Percentiles rank a stretch among this genome's conserved stretches.
Conservation (phyloP, 2,888 invertebrate genomes). For the Phymatocera aterrima region DNA sequence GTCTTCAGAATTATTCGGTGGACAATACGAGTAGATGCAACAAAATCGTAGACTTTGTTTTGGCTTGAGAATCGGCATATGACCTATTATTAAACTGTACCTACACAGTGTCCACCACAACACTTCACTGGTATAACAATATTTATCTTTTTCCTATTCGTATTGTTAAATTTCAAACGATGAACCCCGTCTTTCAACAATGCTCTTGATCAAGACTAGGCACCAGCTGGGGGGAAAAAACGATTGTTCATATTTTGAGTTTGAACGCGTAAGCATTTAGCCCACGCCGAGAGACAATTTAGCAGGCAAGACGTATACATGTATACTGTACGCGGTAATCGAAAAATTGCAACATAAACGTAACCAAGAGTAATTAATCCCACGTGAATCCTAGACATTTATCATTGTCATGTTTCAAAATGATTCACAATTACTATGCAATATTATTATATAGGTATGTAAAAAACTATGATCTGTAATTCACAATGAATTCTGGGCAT, state of each 20-base stretch:
- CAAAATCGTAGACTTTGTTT: conserved; percentile 23
- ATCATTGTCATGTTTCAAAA: neutral
- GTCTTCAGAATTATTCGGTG: too few species aligned
- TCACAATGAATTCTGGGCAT: too few species aligned
- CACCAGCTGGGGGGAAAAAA: neutral
- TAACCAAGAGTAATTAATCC: conserved; percentile 3
- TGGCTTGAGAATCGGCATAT: conserved; percentile 30
- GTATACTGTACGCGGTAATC: neutral
- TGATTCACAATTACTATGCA: conserved; percentile 1
- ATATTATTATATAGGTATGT: neutral
- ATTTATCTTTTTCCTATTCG: conserved; percentile 12
- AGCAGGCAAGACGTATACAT: neutral
- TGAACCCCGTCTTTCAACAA: conserved; percentile 2
- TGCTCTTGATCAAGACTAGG: conserved; percentile 21
- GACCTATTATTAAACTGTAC: conserved; percentile 41
- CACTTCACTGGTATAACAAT: conserved; percentile 32
- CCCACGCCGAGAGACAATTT: too few species aligned
- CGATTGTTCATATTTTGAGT: neutral
- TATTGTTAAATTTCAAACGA: conserved; percentile 33
- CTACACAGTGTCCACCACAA: conserved; percentile 32
- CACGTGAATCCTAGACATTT: neutral
- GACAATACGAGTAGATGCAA: too few species aligned
- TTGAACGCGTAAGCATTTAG: neutral
- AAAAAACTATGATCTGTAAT: neutral
- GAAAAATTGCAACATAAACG: neutral